Evolutionary conservation across 2,888 invertebrate genomes (phyloP).

Genomic region (Lasioglossum oenotherae): DNA sequence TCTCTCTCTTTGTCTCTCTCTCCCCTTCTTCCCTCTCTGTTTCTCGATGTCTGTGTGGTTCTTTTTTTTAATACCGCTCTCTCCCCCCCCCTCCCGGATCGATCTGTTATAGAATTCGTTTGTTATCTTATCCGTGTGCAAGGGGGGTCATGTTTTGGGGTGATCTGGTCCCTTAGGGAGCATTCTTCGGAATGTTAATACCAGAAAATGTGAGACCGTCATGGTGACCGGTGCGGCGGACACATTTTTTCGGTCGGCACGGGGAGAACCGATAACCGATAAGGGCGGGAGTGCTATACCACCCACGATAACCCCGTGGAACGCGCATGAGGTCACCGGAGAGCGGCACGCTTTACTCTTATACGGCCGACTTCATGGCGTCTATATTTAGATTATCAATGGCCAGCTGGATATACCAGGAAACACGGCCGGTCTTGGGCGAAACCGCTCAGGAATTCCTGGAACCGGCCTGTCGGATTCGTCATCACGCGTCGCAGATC

Average conservation of each 20-base stretch:
- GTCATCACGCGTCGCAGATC: neutral
- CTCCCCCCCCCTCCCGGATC: neutral
- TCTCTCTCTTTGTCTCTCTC: neutral
- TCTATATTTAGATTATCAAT: constrained; percentile 72
- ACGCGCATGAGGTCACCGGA: constrained; percentile 61
- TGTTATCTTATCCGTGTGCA: neutral
- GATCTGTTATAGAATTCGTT: neutral
- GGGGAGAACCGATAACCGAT: constrained; percentile 59
- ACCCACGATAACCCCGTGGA: constrained; percentile 64
- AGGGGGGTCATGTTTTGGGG: neutral
- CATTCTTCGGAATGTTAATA: neutral
- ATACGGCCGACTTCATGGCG: constrained; percentile 48
- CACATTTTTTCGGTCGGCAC: constrained; percentile 47
- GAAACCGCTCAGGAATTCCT: constrained; percentile 55
- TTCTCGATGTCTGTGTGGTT: neutral
- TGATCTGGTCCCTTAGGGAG: neutral
- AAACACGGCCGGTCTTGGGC: constrained; percentile 47
- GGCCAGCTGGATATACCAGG: constrained; percentile 55
- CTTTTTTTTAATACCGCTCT: neutral
- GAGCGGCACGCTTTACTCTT: constrained; percentile 69
- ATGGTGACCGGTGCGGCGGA: constrained; percentile 4
- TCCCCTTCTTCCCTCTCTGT: neutral
- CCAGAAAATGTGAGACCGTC: neutral
- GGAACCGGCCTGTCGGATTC: constrained; percentile 21
- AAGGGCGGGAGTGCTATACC: constrained; percentile 48